These are phyloP conservation scores for Hydriomena furcata DNA, from an alignment of 2,888 invertebrate genomes.

Conservation along the genomic window DNA sequence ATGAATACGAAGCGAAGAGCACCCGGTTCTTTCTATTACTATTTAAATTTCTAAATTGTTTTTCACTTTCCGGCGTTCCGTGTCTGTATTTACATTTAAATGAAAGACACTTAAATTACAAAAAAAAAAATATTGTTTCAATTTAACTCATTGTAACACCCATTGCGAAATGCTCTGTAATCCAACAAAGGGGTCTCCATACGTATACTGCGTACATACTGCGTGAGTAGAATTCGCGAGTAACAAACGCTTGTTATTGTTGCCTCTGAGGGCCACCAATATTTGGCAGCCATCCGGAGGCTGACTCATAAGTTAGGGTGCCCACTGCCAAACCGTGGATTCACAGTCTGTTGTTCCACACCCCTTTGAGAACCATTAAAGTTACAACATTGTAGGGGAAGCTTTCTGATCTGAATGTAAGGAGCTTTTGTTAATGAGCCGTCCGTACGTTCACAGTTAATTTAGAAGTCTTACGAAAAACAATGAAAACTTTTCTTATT, in stretches of 20 bases:
- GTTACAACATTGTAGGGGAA: conserved; percentile 13
- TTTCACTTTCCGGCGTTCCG: conserved; percentile 1
- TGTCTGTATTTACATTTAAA: conserved; percentile 3
- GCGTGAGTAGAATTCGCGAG: conserved; percentile 24
- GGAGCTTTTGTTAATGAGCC: conserved; percentile 1
- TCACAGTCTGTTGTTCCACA: conserved; percentile 16
- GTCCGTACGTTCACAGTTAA: no score
- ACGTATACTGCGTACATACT: conserved; percentile 24
- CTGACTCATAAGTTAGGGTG: conserved; percentile 40
- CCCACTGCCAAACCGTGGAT: conserved; percentile 11
- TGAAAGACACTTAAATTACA: conserved; percentile 8
- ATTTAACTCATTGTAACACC: conserved; percentile 14
- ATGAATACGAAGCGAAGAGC: conserved; percentile 1
- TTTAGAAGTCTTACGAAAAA: no score
- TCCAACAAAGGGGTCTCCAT: conserved; percentile 19
- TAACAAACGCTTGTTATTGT: conserved; percentile 30
- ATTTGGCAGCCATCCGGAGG: conserved; percentile 38
- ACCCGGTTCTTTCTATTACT: neutral
- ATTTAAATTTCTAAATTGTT: conserved; percentile 10
- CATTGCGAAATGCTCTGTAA: conserved; percentile 28
- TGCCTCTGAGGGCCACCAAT: conserved; percentile 38
- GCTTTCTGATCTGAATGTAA: conserved; percentile 11
- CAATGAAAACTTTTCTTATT: neutral
- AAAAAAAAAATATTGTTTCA: conserved; percentile 28
- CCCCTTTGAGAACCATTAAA: conserved; percentile 21